These are phyloP conservation scores for Larimichthys polyactis DNA, from an alignment of 2,113 vertebrate species.

Conservation along the genomic window DNA sequence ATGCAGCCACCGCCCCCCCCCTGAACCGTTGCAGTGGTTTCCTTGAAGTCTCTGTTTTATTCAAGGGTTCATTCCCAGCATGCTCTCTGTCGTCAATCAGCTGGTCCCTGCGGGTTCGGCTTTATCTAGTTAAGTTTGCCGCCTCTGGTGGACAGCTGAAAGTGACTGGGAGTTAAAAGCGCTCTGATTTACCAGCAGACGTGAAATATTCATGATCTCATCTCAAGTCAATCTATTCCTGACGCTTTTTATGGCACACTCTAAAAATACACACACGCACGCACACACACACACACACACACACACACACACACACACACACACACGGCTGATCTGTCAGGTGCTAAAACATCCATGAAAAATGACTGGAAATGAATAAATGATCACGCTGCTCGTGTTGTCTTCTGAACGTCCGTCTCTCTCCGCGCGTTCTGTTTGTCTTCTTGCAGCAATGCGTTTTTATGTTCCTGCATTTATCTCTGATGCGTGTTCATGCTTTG, in stretches of 20 bases:
- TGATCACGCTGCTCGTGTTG: neutral
- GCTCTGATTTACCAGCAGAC: slow-evolving; percentile 36
- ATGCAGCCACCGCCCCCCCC: neutral
- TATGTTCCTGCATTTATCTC: neutral
- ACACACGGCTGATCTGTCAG: neutral
- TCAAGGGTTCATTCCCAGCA: slow-evolving; percentile 33
- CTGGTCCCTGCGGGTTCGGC: slow-evolving; percentile 13
- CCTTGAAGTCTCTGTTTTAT: slow-evolving; percentile 20
- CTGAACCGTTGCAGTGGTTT: neutral
- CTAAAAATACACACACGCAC: slow-evolving; percentile 30
- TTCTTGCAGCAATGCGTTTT: neutral
- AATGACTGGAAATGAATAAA: neutral
- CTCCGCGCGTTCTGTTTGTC: neutral
- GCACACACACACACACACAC: no score
- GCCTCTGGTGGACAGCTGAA: slow-evolving; percentile 22
- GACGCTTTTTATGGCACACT: neutral
- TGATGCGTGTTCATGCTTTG: slow-evolving; percentile 19
- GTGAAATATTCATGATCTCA: slow-evolving; percentile 57
- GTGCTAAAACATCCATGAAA: neutral
- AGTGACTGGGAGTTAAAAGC: slow-evolving; percentile 1
- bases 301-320: no score
- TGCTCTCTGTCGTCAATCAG: slow-evolving; percentile 19
- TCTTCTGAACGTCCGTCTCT: neutral
- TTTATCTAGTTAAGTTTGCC: slow-evolving; percentile 14
- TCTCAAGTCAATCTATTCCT: neutral